Evolutionary conservation across 2,113 vertebrate species (phyloP).

Genomic region (Etia nguti): DNA sequence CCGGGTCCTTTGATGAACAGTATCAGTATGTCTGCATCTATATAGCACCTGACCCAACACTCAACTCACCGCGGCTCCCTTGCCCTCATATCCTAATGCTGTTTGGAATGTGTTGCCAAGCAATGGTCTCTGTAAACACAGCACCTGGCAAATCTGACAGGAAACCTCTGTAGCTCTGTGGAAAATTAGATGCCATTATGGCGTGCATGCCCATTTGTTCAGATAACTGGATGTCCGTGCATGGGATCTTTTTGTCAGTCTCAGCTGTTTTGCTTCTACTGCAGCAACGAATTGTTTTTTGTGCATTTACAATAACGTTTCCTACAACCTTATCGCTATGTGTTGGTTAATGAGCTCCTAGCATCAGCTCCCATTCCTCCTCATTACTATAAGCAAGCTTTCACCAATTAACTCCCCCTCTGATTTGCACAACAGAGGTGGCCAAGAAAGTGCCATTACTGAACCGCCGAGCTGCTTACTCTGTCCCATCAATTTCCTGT

Average conservation of each 20-base stretch:
- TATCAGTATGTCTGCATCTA: background rate
- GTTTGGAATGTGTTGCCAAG: slow-evolving; percentile 71
- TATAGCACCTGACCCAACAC: slow-evolving; percentile 26
- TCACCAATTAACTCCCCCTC: slow-evolving; percentile 51
- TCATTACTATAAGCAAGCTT: slow-evolving; percentile 36
- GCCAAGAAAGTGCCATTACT: slow-evolving; percentile 62
- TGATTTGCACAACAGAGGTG: slow-evolving; percentile 48
- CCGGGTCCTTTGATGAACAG: background rate
- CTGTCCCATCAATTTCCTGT: slow-evolving; percentile 77
- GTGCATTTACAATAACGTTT: background rate
- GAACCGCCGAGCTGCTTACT: slow-evolving; percentile 49
- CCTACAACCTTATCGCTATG: background rate
- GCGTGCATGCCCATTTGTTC: slow-evolving; percentile 14
- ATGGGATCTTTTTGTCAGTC: background rate
- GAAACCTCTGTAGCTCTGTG: slow-evolving; percentile 59
- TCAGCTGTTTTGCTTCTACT: background rate
- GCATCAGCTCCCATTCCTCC: slow-evolving; percentile 16
- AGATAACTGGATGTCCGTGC: slow-evolving; percentile 30
- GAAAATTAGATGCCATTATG: slow-evolving; percentile 54
- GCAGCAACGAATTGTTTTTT: background rate
- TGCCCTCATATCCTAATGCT: slow-evolving; percentile 30
- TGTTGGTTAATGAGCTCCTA: slow-evolving; percentile 44
- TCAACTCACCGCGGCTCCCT: slow-evolving; percentile 20
- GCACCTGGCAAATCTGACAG: slow-evolving; percentile 69
- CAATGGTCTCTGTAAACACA: slow-evolving; percentile 62